A percentile compares a stretch with the other conserved stretches of the same genome.
Conservation (phyloP, 2,888 invertebrate species). For the Gastracanthus pulcherrimus region DNA sequence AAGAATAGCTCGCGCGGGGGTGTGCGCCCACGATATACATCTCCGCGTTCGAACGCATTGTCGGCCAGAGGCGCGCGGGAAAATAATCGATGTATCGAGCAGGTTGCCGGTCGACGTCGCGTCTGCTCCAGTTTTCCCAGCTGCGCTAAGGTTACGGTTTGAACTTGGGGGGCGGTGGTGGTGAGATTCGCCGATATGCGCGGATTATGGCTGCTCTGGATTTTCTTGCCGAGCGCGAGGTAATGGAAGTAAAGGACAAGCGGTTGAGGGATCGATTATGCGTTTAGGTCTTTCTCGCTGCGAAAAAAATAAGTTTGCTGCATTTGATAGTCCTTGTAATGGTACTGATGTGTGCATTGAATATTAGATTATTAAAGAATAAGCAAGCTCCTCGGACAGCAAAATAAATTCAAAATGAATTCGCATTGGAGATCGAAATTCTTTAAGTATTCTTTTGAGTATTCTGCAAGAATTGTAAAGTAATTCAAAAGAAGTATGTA, state of each 20-base stretch:
- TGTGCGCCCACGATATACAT: background rate
- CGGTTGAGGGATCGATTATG: background rate
- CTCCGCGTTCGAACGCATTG: background rate
- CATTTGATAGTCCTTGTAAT: too few relatives aligned
- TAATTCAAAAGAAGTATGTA: too few relatives aligned
- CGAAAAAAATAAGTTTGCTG: too few relatives aligned
- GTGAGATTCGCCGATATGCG: background rate
- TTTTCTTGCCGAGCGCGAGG: background rate
- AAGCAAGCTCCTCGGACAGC: too few relatives aligned
- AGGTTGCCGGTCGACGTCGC: slow-evolving; percentile 25
- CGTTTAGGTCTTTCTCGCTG: too few relatives aligned
- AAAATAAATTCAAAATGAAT: too few relatives aligned
- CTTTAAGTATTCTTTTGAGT: too few relatives aligned
- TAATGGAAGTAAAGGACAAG: too few relatives aligned
- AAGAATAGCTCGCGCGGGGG: slow-evolving; percentile 10
- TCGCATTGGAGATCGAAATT: too few relatives aligned
- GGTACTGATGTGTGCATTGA: too few relatives aligned
- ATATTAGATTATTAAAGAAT: too few relatives aligned
- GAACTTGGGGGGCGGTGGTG: slow-evolving; percentile 31
- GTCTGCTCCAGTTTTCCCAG: slow-evolving; percentile 38
- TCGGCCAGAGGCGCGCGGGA: slow-evolving; percentile 52
- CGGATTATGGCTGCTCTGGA: background rate
- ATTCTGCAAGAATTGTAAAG: too few relatives aligned
- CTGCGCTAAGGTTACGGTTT: slow-evolving; percentile 8
- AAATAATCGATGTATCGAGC: slow-evolving; percentile 74